Conservation (phyloP, 2,113 vertebrate species). For the Spea bombifrons region DNA sequence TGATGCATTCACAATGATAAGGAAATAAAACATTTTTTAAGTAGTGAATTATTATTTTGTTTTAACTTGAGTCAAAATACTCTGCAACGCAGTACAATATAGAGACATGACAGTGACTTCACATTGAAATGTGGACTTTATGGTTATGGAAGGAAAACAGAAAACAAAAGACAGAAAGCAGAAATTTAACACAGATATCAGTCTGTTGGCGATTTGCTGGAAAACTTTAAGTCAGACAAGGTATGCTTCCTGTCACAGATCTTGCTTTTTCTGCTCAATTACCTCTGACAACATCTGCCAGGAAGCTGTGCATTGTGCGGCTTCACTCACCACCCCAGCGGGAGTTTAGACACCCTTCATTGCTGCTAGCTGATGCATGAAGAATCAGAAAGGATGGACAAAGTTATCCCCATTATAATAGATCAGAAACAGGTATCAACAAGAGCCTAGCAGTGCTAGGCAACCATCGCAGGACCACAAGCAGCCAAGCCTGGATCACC, state of each 20-base stretch:
- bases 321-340: slow-evolving; percentile 13
- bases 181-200: not conserved
- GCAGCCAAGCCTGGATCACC: not conserved
- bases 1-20: no score
- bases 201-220: not conserved
- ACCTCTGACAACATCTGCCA: slow-evolving; percentile 40
- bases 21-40: no score
- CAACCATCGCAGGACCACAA: slow-evolving; percentile 3
- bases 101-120: no score
- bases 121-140: not conserved
- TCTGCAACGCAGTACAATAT: no score
- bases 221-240: not conserved
- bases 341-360: slow-evolving; percentile 36
- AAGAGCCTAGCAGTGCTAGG: not conserved
- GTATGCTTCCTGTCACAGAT: slow-evolving; percentile 22
- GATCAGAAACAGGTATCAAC: slow-evolving; percentile 24
- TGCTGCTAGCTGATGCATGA: slow-evolving; percentile 39
- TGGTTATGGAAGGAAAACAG: slow-evolving; percentile 1
- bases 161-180: slow-evolving; percentile 6
- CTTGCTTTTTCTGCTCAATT: slow-evolving; percentile 33
- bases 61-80: no score
- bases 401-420: slow-evolving; percentile 3
- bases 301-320: slow-evolving; percentile 26
- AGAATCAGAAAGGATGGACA: slow-evolving; percentile 19
- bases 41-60: no score